Conservation (phyloP, 1,140 invertebrate species). For the Danaus melanippus region DNA sequence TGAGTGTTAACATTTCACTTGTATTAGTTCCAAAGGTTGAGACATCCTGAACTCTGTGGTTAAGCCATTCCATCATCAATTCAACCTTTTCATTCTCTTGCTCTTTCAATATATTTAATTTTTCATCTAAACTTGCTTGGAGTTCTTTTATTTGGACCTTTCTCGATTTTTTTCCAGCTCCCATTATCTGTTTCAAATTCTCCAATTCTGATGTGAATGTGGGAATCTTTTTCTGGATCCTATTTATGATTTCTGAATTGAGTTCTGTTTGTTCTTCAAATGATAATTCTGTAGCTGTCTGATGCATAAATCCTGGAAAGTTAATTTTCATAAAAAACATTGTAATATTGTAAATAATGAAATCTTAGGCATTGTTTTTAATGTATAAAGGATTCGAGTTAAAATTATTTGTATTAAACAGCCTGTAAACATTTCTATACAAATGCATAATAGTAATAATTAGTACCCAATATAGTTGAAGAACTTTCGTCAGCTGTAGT, state of each 20-base stretch:
- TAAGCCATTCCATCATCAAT: conserved; percentile 62
- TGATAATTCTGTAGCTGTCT: conserved; percentile 37
- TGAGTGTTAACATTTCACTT: conserved; percentile 46
- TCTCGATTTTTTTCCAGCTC: conserved; percentile 23
- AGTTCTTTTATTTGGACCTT: conserved; percentile 41
- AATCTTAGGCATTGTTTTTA: too few relatives aligned
- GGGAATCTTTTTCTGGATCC: conserved; percentile 50
- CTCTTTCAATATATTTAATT: conserved; percentile 42
- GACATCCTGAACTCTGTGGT: conserved; percentile 43
- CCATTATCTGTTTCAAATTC: conserved; percentile 33
- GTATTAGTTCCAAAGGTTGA: conserved; percentile 41
- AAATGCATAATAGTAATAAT: not conserved
- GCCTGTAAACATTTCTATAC: not conserved
- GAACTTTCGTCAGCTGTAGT: conserved; percentile 57
- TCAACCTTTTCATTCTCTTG: conserved; percentile 56
- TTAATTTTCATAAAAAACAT: too few relatives aligned
- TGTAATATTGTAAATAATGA: too few relatives aligned
- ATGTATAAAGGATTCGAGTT: too few relatives aligned
- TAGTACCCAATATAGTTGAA: conserved; percentile 47
- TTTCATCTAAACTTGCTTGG: conserved; percentile 45
- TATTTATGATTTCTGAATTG: conserved; percentile 47
- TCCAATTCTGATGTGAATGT: conserved; percentile 39
- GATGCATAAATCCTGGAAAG: conserved; percentile 51
- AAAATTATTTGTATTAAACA: not conserved
- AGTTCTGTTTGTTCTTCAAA: conserved; percentile 58